Conservation (phyloP, 2,113 vertebrate genomes). For the Forbesichthys agassizii region DNA sequence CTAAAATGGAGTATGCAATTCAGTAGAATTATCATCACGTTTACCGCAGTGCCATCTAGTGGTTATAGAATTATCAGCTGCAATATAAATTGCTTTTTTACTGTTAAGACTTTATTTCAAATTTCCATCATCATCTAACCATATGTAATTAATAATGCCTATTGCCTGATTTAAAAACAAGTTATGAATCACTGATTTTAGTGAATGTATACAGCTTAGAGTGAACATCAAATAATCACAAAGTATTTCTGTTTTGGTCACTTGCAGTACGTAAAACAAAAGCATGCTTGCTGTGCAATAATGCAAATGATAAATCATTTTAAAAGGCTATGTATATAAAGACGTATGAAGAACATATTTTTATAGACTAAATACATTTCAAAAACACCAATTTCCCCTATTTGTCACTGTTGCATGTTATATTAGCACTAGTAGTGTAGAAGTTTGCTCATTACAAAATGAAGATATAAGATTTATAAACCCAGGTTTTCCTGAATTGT, state of each 20-base stretch:
- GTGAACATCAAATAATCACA: slow-evolving; percentile 8
- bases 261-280: slow-evolving; percentile 17
- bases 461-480: slow-evolving; percentile 7
- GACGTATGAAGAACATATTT: slow-evolving; percentile 56
- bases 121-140: neutral
- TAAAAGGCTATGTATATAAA: slow-evolving; percentile 48
- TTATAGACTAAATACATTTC: slow-evolving; percentile 45
- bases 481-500: slow-evolving; percentile 10
- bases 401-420: slow-evolving; percentile 48
- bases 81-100: slow-evolving; percentile 5
- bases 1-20: slow-evolving; percentile 6
- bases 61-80: slow-evolving; percentile 21
- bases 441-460: neutral
- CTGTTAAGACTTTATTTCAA: slow-evolving; percentile 3
- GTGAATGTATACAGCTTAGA: slow-evolving; percentile 13
- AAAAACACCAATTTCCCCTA: slow-evolving; percentile 1
- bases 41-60: slow-evolving; percentile 47
- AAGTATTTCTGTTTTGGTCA: slow-evolving; percentile 17
- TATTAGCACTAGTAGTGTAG: slow-evolving; percentile 20
- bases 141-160: neutral
- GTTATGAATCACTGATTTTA: neutral
- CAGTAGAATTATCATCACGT: slow-evolving; percentile 9
- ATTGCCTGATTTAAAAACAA: neutral
- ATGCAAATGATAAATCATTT: slow-evolving; percentile 28
- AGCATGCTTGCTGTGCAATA: slow-evolving; percentile 56